Base-by-base conservation (phyloP, 1,140 invertebrate genomes). In the Plectrocnemia conspersa region DNA sequence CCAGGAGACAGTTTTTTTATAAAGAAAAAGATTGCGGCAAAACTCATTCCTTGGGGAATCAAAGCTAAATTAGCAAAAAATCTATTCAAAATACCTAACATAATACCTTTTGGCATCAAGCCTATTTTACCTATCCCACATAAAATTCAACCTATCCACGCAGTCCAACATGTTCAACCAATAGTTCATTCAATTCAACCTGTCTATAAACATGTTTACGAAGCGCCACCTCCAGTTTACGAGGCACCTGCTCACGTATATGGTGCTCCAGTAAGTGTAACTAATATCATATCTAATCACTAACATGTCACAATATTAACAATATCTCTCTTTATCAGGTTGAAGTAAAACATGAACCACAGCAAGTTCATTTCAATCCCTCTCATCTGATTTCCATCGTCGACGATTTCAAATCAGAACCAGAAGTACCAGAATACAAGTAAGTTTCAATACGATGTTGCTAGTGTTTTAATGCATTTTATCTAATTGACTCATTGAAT, bases 381-480 rank as follows among this genome's bases (percentile, higher is more conserved):
- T 45, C 42, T 15, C 13, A 25, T 27, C 15, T 1, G 16, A 45
- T 5, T n/a, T n/a, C n/a, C n/a, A 15, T 45, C 7, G 9, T 9
- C 22, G 18, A 27, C 1, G 29, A 45, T 27, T 42, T 42, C 9
- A 3, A 27, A 3, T 2, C 15, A 9, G 18, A 45, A 7, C 18
- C 19, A 2, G n/a, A n/a, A n/a, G n/a, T 15, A 1, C 42, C 42
- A 10, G 23, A 27, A 45, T 45, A 45, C 18, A 23, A 45, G 42
- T 45, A 10, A 45, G 42, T 45, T 18, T 40, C 11, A 40, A 2
- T 3, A 40, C 22, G 5, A 18, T 16, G 3, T 2, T 40, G 22
- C 9, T 40, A 19, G 18, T 40, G 9, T 19, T 40, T 19, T 40
- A 19, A 3, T 40, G 18, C 3, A 40, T 41, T 41, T 41, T 9